Evolutionary conservation across 1,140 invertebrate genomes (phyloP), one percentile per base, ranked within the genome.

Genomic region (Glossosoma conforme): DNA sequence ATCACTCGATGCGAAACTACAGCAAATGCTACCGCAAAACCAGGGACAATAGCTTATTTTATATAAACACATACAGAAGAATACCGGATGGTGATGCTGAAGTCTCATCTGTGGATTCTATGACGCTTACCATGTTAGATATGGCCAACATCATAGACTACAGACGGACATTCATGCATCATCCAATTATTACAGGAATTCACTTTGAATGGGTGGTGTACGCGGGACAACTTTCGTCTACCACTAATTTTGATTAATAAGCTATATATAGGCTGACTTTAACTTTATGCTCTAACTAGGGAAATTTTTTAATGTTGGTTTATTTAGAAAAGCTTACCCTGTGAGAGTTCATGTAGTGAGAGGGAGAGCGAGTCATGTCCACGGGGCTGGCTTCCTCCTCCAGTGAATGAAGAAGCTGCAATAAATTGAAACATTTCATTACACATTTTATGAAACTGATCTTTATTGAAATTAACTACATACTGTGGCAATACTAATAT

Each of bases 361-460:
- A 74, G 1, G 72, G 70, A 21, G 72, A 71, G 44, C 66, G 69
- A 37, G 70, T 66, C 25, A 67, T 66, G 3, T 66, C 66, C 19
- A 66, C 66, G 17, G 71, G 67, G 56, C 72, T 72, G 11, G 82
- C 79, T 58, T 84, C 83, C 59, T 83, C 82, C 35, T 83, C 81
- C 32, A 84, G 72, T 6, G 82, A 82, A 57, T 84, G 78, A 18
- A 85, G 64, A 13, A 85, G 64, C 80, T 79, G 46, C 20, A 59
- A 56, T 51, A 20, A 52, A 49, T 40, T 8, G 20, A 33, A 3
- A 51, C 25, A 49, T 28, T 28, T 6, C 6, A 28, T 28, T 6
- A 28, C n/a, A 8, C n/a, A 8, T 28, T n/a, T 28, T 28, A 8
- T 28, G 6, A n/a, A 28, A 6, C 6, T 28, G 6, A 28, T 28